These are phyloP conservation scores for Atherix ibis DNA, from an alignment of 2,888 invertebrate genomes.

Conservation along the genomic window DNA sequence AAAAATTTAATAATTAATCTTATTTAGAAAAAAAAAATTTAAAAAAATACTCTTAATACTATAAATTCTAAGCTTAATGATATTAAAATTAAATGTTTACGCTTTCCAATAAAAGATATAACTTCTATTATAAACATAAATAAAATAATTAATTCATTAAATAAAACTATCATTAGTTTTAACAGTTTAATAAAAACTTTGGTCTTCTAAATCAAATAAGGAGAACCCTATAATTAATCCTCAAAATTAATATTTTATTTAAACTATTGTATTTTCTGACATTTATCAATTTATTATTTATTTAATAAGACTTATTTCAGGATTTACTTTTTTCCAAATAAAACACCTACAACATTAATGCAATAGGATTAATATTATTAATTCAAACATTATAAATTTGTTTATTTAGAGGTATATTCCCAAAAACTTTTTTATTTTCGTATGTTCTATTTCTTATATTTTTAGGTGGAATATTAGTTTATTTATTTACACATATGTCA, in stretches of 20 bases:
- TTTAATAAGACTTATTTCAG: conserved; percentile 23
- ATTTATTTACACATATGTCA: conserved; percentile 51
- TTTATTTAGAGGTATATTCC: conserved; percentile 34
- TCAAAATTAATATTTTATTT: not conserved
- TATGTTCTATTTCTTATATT: conserved; percentile 46
- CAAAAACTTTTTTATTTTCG: conserved; percentile 40
- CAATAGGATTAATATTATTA: conserved; percentile 39
- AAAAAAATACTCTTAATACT: conserved; percentile 39
- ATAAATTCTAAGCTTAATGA: conserved; percentile 45
- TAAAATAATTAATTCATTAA: conserved; percentile 33
- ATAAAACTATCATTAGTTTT: conserved; percentile 39
- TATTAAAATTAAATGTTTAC: conserved; percentile 42
- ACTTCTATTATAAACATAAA: conserved; percentile 37
- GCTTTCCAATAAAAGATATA: conserved; percentile 38
- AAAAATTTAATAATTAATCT: conserved; percentile 37
- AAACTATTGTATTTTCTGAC: not conserved
- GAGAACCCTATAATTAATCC: not conserved
- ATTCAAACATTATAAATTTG: conserved; percentile 37
- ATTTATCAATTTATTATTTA: not conserved
- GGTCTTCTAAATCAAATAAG: not conserved
- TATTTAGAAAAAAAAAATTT: conserved; percentile 35
- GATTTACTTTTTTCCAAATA: conserved; percentile 31
- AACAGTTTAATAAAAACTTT: conserved; percentile 39
- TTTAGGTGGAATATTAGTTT: conserved; percentile 44
- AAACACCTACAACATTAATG: conserved; percentile 38